A percentile compares a stretch with the other conserved stretches of the same genome.
Evolutionary conservation across 1,140 invertebrate species (phyloP).

Genomic region (Zaprionus inermis): DNA sequence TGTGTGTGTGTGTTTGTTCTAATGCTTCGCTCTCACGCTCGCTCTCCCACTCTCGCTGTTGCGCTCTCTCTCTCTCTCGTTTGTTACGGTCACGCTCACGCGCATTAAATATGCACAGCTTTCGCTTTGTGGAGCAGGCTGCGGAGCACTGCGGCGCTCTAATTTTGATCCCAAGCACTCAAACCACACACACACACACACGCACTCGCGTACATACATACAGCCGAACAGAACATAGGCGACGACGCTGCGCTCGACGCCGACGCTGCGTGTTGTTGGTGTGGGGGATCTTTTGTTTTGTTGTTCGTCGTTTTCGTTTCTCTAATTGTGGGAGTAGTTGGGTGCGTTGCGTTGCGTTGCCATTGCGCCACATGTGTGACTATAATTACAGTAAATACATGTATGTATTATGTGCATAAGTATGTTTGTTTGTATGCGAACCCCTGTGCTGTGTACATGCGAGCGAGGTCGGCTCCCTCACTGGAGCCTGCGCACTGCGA

Average conservation of each 20-base stretch:
- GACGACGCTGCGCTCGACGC: background rate
- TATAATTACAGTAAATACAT: slow-evolving; percentile 44
- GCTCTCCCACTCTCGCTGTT: slow-evolving; percentile 56
- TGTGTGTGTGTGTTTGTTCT: slow-evolving; percentile 41
- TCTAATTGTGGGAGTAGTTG: slow-evolving; percentile 56
- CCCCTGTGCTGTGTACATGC: slow-evolving; percentile 11
- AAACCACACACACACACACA: slow-evolving; percentile 9
- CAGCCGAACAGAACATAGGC: background rate
- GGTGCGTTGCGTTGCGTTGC: slow-evolving; percentile 43
- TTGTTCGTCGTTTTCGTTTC: slow-evolving; percentile 41
- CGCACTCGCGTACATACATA: background rate
- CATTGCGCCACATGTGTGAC: slow-evolving; percentile 20
- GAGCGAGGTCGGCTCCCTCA: slow-evolving; percentile 30
- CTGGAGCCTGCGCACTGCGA: slow-evolving; percentile 31
- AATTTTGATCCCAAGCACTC: slow-evolving; percentile 59
- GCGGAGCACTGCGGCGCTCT: slow-evolving; percentile 46
- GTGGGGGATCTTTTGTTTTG: slow-evolving; percentile 64
- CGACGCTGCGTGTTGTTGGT: slow-evolving; percentile 21
- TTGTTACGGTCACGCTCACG: slow-evolving; percentile 34
- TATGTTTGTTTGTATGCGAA: slow-evolving; percentile 18
- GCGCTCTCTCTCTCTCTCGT: slow-evolving; percentile 16
- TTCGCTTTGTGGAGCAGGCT: slow-evolving; percentile 61
- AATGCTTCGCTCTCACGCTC: slow-evolving; percentile 52
- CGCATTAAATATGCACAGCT: slow-evolving; percentile 54
- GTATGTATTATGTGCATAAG: background rate